Base-by-base conservation (phyloP, 2,113 vertebrate species). In the Petromus typicus region DNA sequence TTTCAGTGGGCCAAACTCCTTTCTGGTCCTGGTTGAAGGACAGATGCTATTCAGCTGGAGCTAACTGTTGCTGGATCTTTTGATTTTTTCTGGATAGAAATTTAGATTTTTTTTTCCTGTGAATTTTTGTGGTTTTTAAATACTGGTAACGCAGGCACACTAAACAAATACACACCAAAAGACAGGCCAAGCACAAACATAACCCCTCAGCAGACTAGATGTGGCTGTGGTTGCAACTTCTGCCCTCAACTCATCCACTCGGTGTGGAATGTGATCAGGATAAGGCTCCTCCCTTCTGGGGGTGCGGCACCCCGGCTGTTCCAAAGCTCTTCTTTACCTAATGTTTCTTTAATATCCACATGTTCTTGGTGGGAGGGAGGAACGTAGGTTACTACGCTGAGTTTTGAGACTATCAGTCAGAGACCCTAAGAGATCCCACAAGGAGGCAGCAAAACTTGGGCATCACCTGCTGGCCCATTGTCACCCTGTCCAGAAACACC, bases 111-210 rank as follows among this genome's bases (percentile, higher is more conserved):
- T n/a, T n/a, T 86, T 86, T 89, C 81, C 91, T 81, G 59, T 89
- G 89, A 91, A 86, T 76, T 96, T 85, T 89, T 34, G 84, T 86
- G 56, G 27, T 61, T 96, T 96, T 86, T 91, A 93, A 95, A 66
- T 43, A 76, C 93, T 91, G 61, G 34, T 83, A 54, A 82, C 43
- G 94, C 83, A 86, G 40, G 43, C 48, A 76, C 37, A 20, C 89
- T 71, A 64, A 67, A 63, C 88, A 83, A 81, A 32, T 34, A 51
- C 32, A 37, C 4, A 12, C 43, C 73, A 64, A 27, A 73, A 30
- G 37, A 32, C 1, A 32, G 85, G 51, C 90, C 66, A 95, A 92
- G 57, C 57, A 30, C 40, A 45, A 16, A 25, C 71, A 23, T 37
- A 79, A n/a, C 93, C 71, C 37, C 86, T 88, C 85, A 90, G 92